Base-by-base conservation (phyloP, 2,888 invertebrate genomes). In the Ptychoptera contaminata region DNA sequence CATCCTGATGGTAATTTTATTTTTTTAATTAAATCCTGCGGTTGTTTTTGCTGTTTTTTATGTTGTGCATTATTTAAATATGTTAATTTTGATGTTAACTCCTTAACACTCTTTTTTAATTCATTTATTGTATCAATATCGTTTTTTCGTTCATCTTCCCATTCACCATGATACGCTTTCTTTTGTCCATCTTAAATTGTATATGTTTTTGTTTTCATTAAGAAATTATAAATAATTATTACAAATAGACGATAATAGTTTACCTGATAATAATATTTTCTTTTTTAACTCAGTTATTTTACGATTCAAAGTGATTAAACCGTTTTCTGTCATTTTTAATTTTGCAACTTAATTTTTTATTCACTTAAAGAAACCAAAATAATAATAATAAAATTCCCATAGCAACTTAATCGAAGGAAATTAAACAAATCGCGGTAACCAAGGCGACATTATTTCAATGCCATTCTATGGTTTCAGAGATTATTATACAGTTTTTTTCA, bases 101-200 rank as follows among this genome's bases (percentile, higher is more conserved):
- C 67, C 51, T 77, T 77, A 40, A 84, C 76, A 54, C 82, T 81
- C 54, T 78, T 82, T 61, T 85, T 87, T 16, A 87, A 60, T 4
- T 74, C 71, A 23, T 72, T 62, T 49, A 87, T 81, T 46, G 77
- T 74, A 45, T 83, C 81, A 46, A 71, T 69, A 58, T 83, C 82
- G 49, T 76, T 73, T 54, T 77, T 77, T 51, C 77, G 78, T 56
- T 81, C 82, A 6, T 77, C 74, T 56, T 84, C 82, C 61, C 79
- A 81, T 59, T 85, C 83, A 60, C 86, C 86, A 53, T 77, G 82
- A 48, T 82, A 74, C 0, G 87, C 86, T 55, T 84, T 85, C 53
- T 86, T 74, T 67, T 86, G 86, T 9, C 87, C 86, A 75, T 87
- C 87, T 85, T 56, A n/a, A n/a, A n/a, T n/a, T n/a, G n/a, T n/a